Percentiles rank a stretch among this genome's conserved stretches.
These are phyloP conservation scores for Limenitis arthemis DNA, from an alignment of 2,888 invertebrate species.

Conservation along the genomic window DNA sequence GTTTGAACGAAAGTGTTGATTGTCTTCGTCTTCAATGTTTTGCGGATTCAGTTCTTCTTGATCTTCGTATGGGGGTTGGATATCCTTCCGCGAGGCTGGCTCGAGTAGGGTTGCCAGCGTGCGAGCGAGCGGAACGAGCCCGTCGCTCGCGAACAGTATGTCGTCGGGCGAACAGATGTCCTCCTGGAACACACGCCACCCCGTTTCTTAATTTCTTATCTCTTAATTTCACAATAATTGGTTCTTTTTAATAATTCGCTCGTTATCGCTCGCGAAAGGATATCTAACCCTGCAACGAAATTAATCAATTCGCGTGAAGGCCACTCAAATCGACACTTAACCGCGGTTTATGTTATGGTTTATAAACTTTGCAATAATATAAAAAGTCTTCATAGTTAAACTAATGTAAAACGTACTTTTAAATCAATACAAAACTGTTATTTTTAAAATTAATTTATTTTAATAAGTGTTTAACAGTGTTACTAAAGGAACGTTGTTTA, in stretches of 20 bases:
- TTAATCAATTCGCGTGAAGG: neutral
- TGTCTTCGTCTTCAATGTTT: too few species aligned
- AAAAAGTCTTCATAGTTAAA: too few species aligned
- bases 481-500: too few species aligned
- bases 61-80: constrained; percentile 28
- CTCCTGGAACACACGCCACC: constrained; percentile 79
- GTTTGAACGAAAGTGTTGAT: too few species aligned
- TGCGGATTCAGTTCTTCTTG: neutral
- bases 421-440: too few species aligned
- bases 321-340: neutral
- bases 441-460: too few species aligned
- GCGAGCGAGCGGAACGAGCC: constrained; percentile 55
- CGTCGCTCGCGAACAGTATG: constrained; percentile 60
- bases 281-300: constrained; percentile 58
- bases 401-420: too few species aligned
- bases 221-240: neutral
- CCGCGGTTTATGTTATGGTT: neutral
- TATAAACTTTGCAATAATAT: neutral
- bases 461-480: too few species aligned
- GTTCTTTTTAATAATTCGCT: neutral
- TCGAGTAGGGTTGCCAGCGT: constrained; percentile 31
- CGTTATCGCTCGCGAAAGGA: constrained; percentile 43
- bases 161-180: constrained; percentile 76
- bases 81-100: constrained; percentile 64
- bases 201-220: constrained; percentile 45